These are phyloP conservation scores for Meriones psammophilus DNA, from an alignment of 2,797 vertebrate species.

Conservation along the genomic window DNA sequence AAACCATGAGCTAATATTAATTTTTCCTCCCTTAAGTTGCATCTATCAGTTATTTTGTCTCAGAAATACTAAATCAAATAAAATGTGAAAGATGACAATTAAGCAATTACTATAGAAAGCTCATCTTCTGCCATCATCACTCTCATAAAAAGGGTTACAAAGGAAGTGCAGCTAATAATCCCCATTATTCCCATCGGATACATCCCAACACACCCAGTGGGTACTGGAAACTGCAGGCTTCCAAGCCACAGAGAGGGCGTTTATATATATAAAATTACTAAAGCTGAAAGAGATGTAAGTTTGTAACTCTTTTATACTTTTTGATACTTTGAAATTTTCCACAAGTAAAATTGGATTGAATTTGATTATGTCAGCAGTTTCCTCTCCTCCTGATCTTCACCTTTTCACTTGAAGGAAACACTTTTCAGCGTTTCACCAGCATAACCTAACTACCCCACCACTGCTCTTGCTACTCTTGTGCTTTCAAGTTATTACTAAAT, in stretches of 20 bases:
- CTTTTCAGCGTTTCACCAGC: background rate
- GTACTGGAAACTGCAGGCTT: background rate
- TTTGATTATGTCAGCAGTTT: background rate
- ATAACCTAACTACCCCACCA: no score
- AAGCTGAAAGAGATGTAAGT: background rate
- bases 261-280: background rate
- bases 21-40: background rate
- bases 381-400: background rate
- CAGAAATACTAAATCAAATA: background rate
- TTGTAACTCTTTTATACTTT: background rate
- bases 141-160: background rate
- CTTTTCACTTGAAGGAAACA: background rate
- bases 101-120: background rate
- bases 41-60: background rate
- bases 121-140: background rate
- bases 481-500: background rate
- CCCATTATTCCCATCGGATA: background rate
- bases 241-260: background rate
- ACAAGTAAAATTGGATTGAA: slow-evolving; percentile 12
- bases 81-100: background rate
- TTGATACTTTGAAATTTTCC: background rate
- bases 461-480: background rate
- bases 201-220: background rate
- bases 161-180: background rate
- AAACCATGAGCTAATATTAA: background rate